Evolutionary conservation across 1,140 invertebrate species (phyloP), one percentile per base, ranked within the genome.

Genomic region (Trissolcus basalis): DNA sequence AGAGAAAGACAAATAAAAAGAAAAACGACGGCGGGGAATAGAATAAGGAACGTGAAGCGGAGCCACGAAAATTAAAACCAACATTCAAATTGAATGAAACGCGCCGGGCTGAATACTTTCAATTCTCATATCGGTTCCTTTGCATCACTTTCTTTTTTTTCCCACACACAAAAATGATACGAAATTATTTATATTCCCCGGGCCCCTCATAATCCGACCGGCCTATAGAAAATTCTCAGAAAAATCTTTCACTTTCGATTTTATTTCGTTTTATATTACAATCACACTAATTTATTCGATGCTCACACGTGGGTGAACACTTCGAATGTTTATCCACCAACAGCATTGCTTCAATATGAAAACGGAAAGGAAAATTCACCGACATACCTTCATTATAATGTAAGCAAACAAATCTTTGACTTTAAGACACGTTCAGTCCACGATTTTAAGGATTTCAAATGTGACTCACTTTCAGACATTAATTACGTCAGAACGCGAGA

Each of bases 21-120:
- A 65, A 71, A 63, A 16, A 16, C 6, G 19, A n/a, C 9, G 1
- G 36, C 53, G 64, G 59, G n/a, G 45, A 15, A 44, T 33, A 54
- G 48, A 70, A 70, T 54, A 61, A 55, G 19, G 59, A 75, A 69
- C 50, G 53, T 27, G 19, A 27, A 60, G 43, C 55, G 49, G 50
- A 55, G 47, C 48, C 2, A 76, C 65, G 61, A 65, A 77, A 77
- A 77, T 77, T 71, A 71, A 71, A 71, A 53, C 27, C 67, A 67
- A 77, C 67, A 61, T 77, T 71, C 61, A 71, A 71, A 61, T 77
- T 71, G 74, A 77, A 77, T 70, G 60, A 70, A 76, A 67, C 45
- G 61, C 44, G 10, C 33, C 32, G 50, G 36, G 45, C 32, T 50
- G 41, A 53, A 71, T 61, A 77, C 74, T 77, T 77, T 77, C 74